Percentiles rank a stretch among this genome's conserved stretches.
Evolutionary conservation across 2,113 vertebrate species (phyloP).

Genomic region (Atrichornis clamosus): DNA sequence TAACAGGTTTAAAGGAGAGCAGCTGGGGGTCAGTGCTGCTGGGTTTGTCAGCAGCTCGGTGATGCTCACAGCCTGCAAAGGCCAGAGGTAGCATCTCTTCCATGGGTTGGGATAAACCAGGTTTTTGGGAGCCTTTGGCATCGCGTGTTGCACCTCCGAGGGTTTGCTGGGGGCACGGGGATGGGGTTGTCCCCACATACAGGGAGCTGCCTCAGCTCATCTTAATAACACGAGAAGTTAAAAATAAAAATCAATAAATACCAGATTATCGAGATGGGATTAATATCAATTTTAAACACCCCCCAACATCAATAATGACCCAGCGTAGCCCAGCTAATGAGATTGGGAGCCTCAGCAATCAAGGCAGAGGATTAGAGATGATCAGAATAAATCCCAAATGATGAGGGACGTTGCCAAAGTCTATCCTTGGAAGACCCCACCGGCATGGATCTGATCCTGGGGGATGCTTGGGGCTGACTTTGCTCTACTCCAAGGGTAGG

Average conservation of each 20-base stretch:
- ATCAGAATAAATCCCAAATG: conserved; percentile 63
- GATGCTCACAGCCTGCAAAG: neutral
- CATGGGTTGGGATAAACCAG: rapidly evolving
- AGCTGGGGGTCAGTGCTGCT: neutral
- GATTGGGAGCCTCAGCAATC: conserved; percentile 58
- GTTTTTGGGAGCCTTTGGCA: neutral
- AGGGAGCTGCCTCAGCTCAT: neutral
- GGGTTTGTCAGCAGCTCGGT: neutral
- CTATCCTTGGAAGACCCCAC: conserved; percentile 53
- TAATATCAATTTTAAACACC: conserved; percentile 65
- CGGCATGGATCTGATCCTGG: neutral
- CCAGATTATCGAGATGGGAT: conserved; percentile 66
- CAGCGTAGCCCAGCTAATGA: conserved; percentile 50
- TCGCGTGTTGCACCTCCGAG: rapidly evolving
- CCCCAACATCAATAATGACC: neutral
- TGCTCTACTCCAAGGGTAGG: rapidly evolving
- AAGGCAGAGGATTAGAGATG: conserved; percentile 48
- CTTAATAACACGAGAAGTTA: conserved; percentile 46
- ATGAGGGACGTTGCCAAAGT: conserved; percentile 4
- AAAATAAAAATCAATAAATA: conserved; percentile 71
- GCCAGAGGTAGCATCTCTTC: neutral
- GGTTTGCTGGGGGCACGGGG: neutral
- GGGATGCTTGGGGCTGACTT: neutral
- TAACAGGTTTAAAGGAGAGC: neutral
- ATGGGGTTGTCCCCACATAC: neutral